Evolutionary conservation across 2,888 invertebrate species (phyloP), one percentile per base, ranked within the genome.

Genomic region (Scelioninae gen. 2): DNA sequence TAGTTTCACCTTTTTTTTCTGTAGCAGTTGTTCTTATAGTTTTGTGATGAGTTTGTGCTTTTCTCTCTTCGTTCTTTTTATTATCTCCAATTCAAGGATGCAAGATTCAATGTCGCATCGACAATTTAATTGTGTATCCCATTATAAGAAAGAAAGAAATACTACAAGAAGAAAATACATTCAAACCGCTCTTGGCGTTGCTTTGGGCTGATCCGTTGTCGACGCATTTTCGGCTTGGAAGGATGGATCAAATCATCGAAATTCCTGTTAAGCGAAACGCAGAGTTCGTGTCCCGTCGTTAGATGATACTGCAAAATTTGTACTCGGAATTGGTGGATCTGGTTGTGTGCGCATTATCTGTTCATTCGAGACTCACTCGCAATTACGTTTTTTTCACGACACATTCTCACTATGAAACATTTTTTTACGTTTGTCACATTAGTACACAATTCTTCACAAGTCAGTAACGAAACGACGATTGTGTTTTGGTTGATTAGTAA

Each of bases 201-300:
- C 79, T 79, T 82, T 82, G 81, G 81, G 78, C 79, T 82, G 78
- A 67, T 78, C 74, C 52, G 16, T 52, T 60, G 41, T 41, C 43
- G 46, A 13, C 0, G 22, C 19, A 43, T 18, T 52, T 43, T 58
- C 41, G 37, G 18, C 46, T 57, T 25, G 28, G 11, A 52, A 11
- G 45, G 16, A 41, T 28, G 15, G 11, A 39, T 25, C 13, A 37
- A 53, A 19, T 31, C 39, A 39, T 45, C 52, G 39, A 43, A 53
- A 52, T 60, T 46, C 33, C 22, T 52, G 43, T n/a, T 37, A 19
- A 11, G 16, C 9, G 31, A 11, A 43, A 15, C 19, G 10, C 31
- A 41, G 22, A 37, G 11, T 57, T 43, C 57, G 28, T 19, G 43
- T 28, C 15, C 35, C 16, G 2, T n/a, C 11, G 5, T 37, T 18